Conservation (phyloP, 37 sponge, comb jelly and placozoan genomes). For the Crambe crambe region DNA sequence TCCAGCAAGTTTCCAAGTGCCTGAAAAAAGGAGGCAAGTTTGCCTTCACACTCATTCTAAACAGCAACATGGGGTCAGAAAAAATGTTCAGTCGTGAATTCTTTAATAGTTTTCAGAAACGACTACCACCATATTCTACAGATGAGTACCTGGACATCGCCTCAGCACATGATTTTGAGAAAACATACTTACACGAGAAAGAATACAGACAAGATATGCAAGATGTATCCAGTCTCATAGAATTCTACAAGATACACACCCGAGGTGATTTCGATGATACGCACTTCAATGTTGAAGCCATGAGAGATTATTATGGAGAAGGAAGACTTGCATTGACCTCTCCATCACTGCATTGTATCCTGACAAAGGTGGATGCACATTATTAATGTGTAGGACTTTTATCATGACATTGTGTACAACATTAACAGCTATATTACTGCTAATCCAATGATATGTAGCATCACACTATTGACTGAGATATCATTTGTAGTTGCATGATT, state of each 20-base stretch:
- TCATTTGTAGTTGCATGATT: too few relatives aligned
- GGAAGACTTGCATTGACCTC: background rate
- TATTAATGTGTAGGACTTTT: too few relatives aligned
- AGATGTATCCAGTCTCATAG: too few relatives aligned
- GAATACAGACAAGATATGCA: too few relatives aligned
- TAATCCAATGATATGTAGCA: background rate
- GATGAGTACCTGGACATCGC: background rate
- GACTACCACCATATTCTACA: background rate
- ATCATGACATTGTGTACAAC: too few relatives aligned
- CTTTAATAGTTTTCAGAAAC: background rate
- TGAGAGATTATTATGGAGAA: background rate
- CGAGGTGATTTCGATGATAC: background rate
- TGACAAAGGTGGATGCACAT: too few relatives aligned
- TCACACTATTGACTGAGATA: too few relatives aligned
- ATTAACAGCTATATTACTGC: too few relatives aligned
- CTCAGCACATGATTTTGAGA: background rate
- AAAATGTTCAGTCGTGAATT: background rate
- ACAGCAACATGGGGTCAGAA: too few relatives aligned
- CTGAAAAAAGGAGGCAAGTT: background rate
- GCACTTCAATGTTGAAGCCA: slow-evolving; percentile 9
- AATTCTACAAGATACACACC: too few relatives aligned
- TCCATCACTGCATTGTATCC: too few relatives aligned
- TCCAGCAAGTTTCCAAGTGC: background rate
- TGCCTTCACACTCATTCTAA: background rate
- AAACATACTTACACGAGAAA: too few relatives aligned